Conservation (phyloP, 2,888 invertebrate genomes). For the Drosophila bunnanda region DNA sequence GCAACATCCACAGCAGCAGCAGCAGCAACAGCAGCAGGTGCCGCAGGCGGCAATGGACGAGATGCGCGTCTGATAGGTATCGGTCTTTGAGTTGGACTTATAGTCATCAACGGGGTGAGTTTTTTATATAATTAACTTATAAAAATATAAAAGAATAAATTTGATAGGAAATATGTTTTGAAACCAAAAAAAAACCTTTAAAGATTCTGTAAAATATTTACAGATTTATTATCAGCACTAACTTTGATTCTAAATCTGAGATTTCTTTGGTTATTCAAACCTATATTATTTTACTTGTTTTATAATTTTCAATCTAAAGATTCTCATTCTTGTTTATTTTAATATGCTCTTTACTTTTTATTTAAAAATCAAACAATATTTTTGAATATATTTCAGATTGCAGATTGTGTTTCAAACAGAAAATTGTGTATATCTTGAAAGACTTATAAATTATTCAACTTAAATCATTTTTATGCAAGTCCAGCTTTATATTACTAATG, state of each 20-base stretch:
- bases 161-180: no score
- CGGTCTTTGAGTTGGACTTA: conserved; percentile 85
- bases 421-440: not conserved
- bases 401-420: not conserved
- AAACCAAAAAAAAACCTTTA: no score
- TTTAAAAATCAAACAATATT: not conserved
- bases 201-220: no score
- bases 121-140: not conserved
- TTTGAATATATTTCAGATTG: not conserved
- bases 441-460: not conserved
- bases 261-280: no score
- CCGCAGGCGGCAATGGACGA: conserved; percentile 94
- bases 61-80: conserved; percentile 93
- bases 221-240: no score
- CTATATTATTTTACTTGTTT: no score
- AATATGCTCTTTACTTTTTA: not conserved
- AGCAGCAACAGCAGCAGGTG: conserved; percentile 87
- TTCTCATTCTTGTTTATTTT: not conserved
- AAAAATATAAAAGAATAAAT: not conserved
- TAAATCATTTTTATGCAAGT: not conserved
- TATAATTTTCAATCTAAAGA: no score
- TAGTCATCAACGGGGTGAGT: conserved; percentile 85
- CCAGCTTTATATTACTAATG: not conserved
- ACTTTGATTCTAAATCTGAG: no score
- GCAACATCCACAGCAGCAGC: conserved; percentile 85